phyloP scores from a whole-genome alignment of 2,113 vertebrate species.

The Hyaena hyaena region DNA sequence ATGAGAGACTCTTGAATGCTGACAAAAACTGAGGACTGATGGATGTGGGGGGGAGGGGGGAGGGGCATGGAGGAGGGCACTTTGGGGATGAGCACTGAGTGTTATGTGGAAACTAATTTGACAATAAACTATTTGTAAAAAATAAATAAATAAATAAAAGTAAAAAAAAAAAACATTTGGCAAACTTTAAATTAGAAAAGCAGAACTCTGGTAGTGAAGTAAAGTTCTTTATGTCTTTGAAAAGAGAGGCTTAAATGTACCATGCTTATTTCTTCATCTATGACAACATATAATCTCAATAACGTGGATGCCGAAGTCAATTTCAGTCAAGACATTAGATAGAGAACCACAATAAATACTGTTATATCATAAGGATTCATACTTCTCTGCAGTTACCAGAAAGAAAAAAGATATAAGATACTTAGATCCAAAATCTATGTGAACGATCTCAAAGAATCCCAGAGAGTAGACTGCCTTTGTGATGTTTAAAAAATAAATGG shows the following conservation, averaged over 20 bases:
- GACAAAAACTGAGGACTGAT: no score
- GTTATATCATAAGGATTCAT: not conserved
- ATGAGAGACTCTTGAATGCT: no score
- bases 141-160: no score
- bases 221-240: not conserved
- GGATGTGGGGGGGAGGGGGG: no score
- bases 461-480: not conserved
- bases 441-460: not conserved
- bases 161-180: no score
- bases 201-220: not conserved
- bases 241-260: not conserved
- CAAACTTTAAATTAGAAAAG: constrained; percentile 16
- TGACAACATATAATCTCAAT: not conserved
- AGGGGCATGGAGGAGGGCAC: no score
- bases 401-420: not conserved
- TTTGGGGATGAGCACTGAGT: no score
- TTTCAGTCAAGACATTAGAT: not conserved
- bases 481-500: not conserved
- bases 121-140: no score
- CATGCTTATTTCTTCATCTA: not conserved
- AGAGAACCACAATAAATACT: not conserved
- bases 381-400: not conserved
- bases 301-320: not conserved
- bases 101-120: no score
- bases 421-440: not conserved